Conservation (phyloP, 1,140 invertebrate species). For the Philaenus spumarius region DNA sequence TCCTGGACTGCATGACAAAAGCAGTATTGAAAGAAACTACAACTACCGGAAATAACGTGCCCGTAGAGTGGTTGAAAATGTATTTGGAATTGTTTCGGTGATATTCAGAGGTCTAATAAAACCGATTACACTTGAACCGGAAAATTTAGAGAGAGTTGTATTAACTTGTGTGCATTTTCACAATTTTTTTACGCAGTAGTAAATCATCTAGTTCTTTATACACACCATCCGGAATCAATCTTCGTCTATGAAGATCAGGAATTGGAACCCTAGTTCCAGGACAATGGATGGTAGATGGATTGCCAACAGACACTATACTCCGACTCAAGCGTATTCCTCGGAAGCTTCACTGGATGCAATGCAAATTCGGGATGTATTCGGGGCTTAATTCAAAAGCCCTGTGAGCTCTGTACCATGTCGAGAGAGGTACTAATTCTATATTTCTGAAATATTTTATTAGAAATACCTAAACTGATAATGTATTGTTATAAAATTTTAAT, state of each 20-base stretch:
- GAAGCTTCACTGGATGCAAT: no score
- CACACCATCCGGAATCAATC: conserved; percentile 3
- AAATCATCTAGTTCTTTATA: conserved; percentile 16
- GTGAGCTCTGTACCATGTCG: background rate
- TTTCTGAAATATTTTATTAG: conserved; percentile 13
- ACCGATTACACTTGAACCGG: conserved; percentile 20
- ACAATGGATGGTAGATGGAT: no score
- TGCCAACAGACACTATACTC: no score
- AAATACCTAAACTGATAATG: background rate
- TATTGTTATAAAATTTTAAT: background rate
- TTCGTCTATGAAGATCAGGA: background rate
- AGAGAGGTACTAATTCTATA: background rate
- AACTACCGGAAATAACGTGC: conserved; percentile 9
- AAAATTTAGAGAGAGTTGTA: conserved; percentile 16
- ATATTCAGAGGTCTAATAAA: conserved; percentile 17
- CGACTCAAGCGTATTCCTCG: no score
- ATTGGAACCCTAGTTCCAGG: no score
- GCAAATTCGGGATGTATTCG: no score
- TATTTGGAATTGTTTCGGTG: conserved; percentile 12
- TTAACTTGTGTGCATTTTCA: conserved; percentile 14
- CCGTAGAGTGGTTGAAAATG: conserved; percentile 16
- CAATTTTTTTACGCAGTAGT: conserved; percentile 19
- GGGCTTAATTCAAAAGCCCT: conserved; percentile 7
- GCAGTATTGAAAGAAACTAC: conserved; percentile 27
- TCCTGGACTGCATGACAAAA: conserved; percentile 26